A percentile compares a stretch with the other conserved stretches of the same genome.
Conservation (phyloP, 2,113 vertebrate species). For the Onychostoma macrolepis region DNA sequence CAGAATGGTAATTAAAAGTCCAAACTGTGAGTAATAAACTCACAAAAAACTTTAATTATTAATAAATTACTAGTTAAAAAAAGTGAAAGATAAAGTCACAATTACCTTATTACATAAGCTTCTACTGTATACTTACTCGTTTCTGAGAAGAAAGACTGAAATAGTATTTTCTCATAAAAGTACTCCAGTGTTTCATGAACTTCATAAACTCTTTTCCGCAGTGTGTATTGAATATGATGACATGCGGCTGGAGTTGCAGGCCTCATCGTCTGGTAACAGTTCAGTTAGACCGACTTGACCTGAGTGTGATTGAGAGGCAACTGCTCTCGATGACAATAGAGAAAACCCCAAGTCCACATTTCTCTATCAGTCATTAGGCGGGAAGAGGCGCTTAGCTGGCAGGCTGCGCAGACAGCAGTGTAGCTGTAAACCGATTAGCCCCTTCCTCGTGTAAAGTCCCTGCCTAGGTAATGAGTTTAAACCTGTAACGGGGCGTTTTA, state of each 20-base stretch:
- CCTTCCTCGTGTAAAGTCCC: constrained; percentile 4
- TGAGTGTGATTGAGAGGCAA: constrained; percentile 61
- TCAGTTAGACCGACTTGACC: too few species aligned
- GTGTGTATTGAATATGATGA: not conserved
- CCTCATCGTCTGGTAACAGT: not conserved
- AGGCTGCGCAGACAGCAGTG: not conserved
- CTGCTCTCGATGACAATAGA: constrained; percentile 67
- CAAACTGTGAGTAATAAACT: too few species aligned
- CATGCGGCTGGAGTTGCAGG: not conserved
- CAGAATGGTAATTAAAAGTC: too few species aligned
- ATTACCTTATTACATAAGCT: too few species aligned
- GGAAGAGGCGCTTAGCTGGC: not conserved
- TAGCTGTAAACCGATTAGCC: constrained; percentile 12
- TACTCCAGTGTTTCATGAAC: too few species aligned
- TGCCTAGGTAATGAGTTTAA: constrained; percentile 27
- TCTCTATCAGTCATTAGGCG: constrained; percentile 64
- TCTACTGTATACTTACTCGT: too few species aligned
- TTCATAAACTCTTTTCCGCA: not conserved
- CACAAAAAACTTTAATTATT: too few species aligned
- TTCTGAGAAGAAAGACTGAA: not conserved
- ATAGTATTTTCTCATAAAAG: not conserved
- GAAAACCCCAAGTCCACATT: constrained; percentile 62
- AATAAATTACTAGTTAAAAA: too few species aligned
- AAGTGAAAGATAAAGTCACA: too few species aligned
- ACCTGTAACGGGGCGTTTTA: constrained; percentile 32